Percentiles rank a stretch among this genome's conserved stretches.
Evolutionary conservation across 2,888 invertebrate genomes (phyloP).

Genomic region (Sympetrum striolatum): DNA sequence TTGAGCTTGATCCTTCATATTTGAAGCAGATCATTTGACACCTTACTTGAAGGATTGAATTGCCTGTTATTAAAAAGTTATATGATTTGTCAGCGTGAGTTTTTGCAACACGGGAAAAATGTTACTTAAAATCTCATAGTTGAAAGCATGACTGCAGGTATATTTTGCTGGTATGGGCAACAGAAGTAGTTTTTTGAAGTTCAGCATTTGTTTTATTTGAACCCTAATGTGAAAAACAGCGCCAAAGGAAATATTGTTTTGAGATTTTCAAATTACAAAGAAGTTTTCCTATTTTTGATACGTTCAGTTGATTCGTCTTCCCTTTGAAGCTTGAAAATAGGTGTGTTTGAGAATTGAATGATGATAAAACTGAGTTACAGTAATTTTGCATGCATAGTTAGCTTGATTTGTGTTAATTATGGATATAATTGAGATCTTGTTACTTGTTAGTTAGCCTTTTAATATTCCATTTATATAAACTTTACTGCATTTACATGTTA

Average conservation of each 20-base stretch:
- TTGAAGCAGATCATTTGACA: neutral
- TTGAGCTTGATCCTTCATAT: neutral
- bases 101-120: neutral
- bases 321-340: neutral
- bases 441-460: constrained; percentile 32
- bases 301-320: neutral
- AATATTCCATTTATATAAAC: neutral
- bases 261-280: neutral
- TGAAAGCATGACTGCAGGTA: constrained; percentile 2
- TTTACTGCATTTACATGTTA: constrained; percentile 24
- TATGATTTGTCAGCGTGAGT: neutral
- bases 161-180: constrained; percentile 4
- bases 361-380: neutral
- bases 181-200: neutral
- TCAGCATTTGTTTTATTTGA: neutral
- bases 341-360: constrained; percentile 11
- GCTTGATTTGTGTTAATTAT: constrained; percentile 27
- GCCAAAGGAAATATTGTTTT: neutral
- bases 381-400: constrained; percentile 28
- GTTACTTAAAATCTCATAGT: neutral
- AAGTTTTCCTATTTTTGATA: neutral
- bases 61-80: neutral
- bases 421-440: constrained; percentile 12
- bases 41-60: neutral
- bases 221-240: neutral